Evolutionary conservation across 1,140 invertebrate species (phyloP).

Genomic region (Drosophila neocordata): DNA sequence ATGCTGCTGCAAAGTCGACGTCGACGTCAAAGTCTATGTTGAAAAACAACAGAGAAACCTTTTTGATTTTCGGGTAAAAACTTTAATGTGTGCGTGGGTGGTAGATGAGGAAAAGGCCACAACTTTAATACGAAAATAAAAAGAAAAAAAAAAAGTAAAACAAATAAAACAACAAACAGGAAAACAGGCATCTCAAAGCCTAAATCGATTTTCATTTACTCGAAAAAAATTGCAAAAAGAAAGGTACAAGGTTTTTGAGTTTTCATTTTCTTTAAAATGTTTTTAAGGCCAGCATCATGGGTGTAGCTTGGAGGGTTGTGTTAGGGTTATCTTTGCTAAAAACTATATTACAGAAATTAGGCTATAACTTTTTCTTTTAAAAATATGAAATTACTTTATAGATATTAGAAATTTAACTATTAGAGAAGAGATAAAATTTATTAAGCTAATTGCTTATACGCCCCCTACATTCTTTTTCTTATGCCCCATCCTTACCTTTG

Average conservation of each 20-base stretch:
- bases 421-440: too few relatives aligned
- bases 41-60: slow-evolving; percentile 40
- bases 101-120: neutral
- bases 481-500: neutral
- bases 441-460: too few relatives aligned
- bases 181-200: neutral
- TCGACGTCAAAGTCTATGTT: slow-evolving; percentile 26
- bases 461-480: too few relatives aligned
- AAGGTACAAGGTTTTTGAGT: neutral
- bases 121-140: neutral
- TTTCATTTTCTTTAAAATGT: neutral
- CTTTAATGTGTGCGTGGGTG: slow-evolving; percentile 24
- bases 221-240: neutral
- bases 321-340: too few relatives aligned
- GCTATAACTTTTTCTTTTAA: too few relatives aligned
- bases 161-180: too few relatives aligned
- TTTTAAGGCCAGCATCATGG: neutral
- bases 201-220: neutral
- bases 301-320: neutral
- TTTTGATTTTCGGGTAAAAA: slow-evolving; percentile 12
- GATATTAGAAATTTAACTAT: too few relatives aligned
- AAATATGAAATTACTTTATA: too few relatives aligned
- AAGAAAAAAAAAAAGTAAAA: neutral
- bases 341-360: too few relatives aligned
- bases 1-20: slow-evolving; percentile 9